Base-by-base conservation (phyloP, 1,140 invertebrate genomes). In the Aphaenogaster floridana region DNA sequence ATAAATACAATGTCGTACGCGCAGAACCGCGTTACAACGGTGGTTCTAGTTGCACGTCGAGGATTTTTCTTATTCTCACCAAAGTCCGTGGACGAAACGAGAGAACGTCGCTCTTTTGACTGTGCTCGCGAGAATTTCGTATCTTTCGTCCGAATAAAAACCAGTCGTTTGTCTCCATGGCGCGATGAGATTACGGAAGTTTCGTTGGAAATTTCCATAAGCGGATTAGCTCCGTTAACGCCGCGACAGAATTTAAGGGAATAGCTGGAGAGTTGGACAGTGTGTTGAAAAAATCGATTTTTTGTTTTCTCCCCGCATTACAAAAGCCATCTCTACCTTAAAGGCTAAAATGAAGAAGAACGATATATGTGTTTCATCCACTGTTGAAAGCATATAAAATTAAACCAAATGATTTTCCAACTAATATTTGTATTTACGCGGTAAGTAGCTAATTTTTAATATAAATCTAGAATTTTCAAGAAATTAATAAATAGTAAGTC, bases 141-240 rank as follows among this genome's bases (percentile, higher is more conserved):
- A 74, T 76, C 80, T 59, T 83, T 61, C 69, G 13, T 84, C 3
- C 45, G 28, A 36, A 66, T 78, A 15, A n/a, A 80, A 68, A 86
- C 17, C 74, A 78, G 83, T 59, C 48, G 63, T 72, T 81, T 45
- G 80, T 74, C 80, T 84, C 54, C 34, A 69, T 61, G 42, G 52
- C n/a, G 66, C 34, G 59, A 63, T 36, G 48, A 87, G 68, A 87
- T 87, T 87, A 87, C 78, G 57, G 7, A 87, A 87, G 86, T 87
- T 86, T 52, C 36, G 85, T 71, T 48, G 17, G 48, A 64, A 87
- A 87, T 87, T 87, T 72, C 64, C 68, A 84, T 87, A 87, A 87
- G 50, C 79, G 68, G 68, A 72, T 63, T 34, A 69, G 69, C 7
- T 59, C 52, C 39, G 63, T 57, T 86, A 86, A 81, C 52, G 39